Evolutionary conservation across 1,140 invertebrate species (phyloP).

Genomic region (Gryon sp.): DNA sequence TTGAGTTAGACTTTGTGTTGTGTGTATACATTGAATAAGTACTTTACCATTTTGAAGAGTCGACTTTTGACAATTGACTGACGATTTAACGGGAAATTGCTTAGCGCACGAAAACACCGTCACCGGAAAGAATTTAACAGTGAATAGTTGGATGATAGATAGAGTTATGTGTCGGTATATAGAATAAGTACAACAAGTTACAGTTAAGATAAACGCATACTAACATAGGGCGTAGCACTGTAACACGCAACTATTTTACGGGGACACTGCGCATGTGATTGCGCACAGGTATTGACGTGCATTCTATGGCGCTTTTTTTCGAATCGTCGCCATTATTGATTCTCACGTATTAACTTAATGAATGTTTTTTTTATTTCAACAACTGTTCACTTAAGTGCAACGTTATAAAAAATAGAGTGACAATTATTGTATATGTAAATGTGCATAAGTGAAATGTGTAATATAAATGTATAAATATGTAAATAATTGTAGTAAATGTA

Average conservation of each 20-base stretch:
- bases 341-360: too few species aligned
- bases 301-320: conserved; percentile 50
- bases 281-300: conserved; percentile 64
- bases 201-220: conserved; percentile 49
- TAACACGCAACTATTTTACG: conserved; percentile 28
- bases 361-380: too few species aligned
- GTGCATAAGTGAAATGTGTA: too few species aligned
- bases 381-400: too few species aligned
- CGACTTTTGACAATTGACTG: not conserved
- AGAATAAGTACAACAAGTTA: conserved; percentile 35
- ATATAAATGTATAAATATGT: too few species aligned
- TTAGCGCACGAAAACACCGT: too few species aligned
- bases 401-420: too few species aligned
- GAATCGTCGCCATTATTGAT: too few species aligned
- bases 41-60: not conserved
- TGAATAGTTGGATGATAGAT: conserved; percentile 2
- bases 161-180: conserved; percentile 13
- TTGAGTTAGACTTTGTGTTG: not conserved
- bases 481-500: too few species aligned
- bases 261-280: conserved; percentile 46
- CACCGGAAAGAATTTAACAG: conserved; percentile 12
- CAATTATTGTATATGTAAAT: too few species aligned
- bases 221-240: conserved; percentile 44
- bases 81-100: not conserved
- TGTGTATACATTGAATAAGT: not conserved